These are phyloP conservation scores for Mythimna impura DNA, from an alignment of 2,888 invertebrate genomes.

Conservation along the genomic window DNA sequence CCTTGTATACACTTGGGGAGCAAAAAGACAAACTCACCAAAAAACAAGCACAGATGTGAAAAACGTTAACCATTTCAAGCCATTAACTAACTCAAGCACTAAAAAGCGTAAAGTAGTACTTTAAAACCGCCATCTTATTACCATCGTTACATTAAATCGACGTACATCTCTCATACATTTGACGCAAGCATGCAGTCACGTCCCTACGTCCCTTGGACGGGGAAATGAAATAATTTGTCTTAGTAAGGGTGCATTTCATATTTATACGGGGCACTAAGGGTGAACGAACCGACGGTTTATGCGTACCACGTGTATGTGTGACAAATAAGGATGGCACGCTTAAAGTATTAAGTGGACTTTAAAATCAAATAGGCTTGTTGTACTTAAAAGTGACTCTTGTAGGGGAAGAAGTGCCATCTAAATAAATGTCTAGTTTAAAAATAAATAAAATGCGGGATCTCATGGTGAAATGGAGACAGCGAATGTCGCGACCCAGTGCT, in stretches of 20 bases:
- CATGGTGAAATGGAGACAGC: too few relatives aligned
- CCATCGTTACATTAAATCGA: slow-evolving; percentile 80
- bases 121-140: slow-evolving; percentile 74
- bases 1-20: neutral
- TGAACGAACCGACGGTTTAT: slow-evolving; percentile 79
- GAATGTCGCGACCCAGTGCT: too few relatives aligned
- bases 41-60: slow-evolving; percentile 43
- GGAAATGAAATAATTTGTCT: slow-evolving; percentile 91
- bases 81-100: slow-evolving; percentile 55
- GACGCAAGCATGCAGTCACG: slow-evolving; percentile 85
- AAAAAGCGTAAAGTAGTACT: slow-evolving; percentile 58
- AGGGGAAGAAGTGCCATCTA: neutral
- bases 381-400: slow-evolving; percentile 12
- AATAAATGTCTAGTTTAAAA: neutral
- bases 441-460: neutral
- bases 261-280: slow-evolving; percentile 78
- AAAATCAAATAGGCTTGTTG: slow-evolving; percentile 37
- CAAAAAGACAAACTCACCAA: slow-evolving; percentile 4
- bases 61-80: slow-evolving; percentile 35
- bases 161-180: slow-evolving; percentile 77
- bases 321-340: slow-evolving; percentile 58
- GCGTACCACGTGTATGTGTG: slow-evolving; percentile 69
- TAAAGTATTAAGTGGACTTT: slow-evolving; percentile 48
- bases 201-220: slow-evolving; percentile 83
- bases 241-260: slow-evolving; percentile 89